Evolutionary conservation across 2,113 vertebrate species (phyloP).

Genomic region (Ascaphus truei): DNA sequence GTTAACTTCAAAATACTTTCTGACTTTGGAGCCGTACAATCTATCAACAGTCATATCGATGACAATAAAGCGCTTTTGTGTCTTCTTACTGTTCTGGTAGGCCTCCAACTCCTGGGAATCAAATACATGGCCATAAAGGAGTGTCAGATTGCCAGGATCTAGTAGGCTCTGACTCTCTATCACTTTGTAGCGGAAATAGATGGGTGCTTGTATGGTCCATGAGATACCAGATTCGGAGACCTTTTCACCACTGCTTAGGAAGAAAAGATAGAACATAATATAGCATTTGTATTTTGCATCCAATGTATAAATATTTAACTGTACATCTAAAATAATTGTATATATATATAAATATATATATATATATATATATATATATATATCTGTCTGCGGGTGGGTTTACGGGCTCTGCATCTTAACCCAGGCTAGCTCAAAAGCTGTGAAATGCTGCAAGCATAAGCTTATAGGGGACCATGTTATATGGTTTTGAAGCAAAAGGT

Average conservation of each 20-base stretch:
- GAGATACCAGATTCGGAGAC: constrained; percentile 51
- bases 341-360: too few relatives aligned
- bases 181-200: constrained; percentile 71
- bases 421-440: too few relatives aligned
- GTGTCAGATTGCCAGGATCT: constrained; percentile 63
- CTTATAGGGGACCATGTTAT: too few relatives aligned
- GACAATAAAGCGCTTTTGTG: constrained; percentile 66
- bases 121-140: constrained; percentile 66
- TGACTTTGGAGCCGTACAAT: constrained; percentile 61
- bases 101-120: constrained; percentile 56
- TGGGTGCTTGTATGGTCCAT: constrained; percentile 72
- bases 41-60: constrained; percentile 65
- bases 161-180: constrained; percentile 62
- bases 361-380: too few relatives aligned
- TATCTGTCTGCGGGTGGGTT: too few relatives aligned
- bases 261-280: constrained; percentile 18
- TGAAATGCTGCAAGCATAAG: too few relatives aligned
- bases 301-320: too few relatives aligned
- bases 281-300: rapidly evolving
- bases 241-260: constrained; percentile 59
- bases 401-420: rapidly evolving
- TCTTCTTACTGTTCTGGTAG: constrained; percentile 45
- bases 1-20: constrained; percentile 61
- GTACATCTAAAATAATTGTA: too few relatives aligned
- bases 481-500: too few relatives aligned